phyloP scores from a whole-genome alignment of 1,140 invertebrate genomes.

The Temnothorax curvispinosus region DNA sequence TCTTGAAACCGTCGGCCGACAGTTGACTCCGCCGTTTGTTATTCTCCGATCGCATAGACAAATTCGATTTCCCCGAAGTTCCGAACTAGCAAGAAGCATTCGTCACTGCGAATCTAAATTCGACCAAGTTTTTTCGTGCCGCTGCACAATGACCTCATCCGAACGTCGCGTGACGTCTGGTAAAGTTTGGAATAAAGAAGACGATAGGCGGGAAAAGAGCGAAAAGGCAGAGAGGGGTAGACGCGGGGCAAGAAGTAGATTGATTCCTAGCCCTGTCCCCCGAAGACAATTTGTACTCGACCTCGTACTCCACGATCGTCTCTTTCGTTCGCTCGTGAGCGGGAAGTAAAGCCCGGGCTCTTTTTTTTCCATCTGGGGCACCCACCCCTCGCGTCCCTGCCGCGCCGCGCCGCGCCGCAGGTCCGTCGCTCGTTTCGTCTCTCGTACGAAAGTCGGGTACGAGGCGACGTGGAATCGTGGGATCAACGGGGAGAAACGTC shows the following conservation, averaged over 20 bases:
- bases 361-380: slow-evolving; percentile 57
- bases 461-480: slow-evolving; percentile 50
- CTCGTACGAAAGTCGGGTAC: slow-evolving; percentile 68
- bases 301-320: slow-evolving; percentile 78
- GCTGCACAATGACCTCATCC: slow-evolving; percentile 71
- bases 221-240: slow-evolving; percentile 22
- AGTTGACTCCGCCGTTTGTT: slow-evolving; percentile 25
- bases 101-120: slow-evolving; percentile 72
- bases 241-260: slow-evolving; percentile 81
- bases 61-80: slow-evolving; percentile 35
- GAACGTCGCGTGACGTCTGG: slow-evolving; percentile 65
- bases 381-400: not conserved
- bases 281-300: slow-evolving; percentile 82
- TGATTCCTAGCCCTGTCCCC: slow-evolving; percentile 80
- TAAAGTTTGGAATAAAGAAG: slow-evolving; percentile 73
- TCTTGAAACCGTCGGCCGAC: not conserved
- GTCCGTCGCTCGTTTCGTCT: slow-evolving; percentile 56
- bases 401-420: not conserved
- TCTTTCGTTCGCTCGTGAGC: slow-evolving; percentile 77
- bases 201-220: slow-evolving; percentile 50
- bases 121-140: slow-evolving; percentile 60
- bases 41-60: slow-evolving; percentile 33
- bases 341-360: slow-evolving; percentile 77
- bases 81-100: slow-evolving; percentile 59
- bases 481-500: slow-evolving; percentile 66